Conservation (phyloP, 1,140 invertebrate species). For the Drosophila kohkoa region DNA sequence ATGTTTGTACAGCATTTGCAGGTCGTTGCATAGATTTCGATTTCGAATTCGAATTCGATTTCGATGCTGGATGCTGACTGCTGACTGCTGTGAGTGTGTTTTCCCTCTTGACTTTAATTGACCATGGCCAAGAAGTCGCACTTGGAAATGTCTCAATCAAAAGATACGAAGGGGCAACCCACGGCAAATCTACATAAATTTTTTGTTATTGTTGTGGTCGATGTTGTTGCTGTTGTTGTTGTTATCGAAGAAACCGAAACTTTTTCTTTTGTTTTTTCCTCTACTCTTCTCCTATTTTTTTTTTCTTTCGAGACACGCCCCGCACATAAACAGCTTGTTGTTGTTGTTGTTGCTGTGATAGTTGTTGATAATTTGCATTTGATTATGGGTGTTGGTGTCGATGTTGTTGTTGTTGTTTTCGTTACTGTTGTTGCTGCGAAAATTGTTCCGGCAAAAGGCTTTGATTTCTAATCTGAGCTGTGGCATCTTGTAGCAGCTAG, state of each 20-base stretch:
- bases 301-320: slow-evolving; percentile 59
- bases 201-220: slow-evolving; percentile 30
- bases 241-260: slow-evolving; percentile 60
- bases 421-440: slow-evolving; percentile 59
- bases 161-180: slow-evolving; percentile 51
- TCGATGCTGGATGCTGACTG: background rate
- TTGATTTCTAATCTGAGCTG: slow-evolving; percentile 69
- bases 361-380: slow-evolving; percentile 79
- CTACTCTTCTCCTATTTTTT: slow-evolving; percentile 5
- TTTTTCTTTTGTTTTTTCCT: slow-evolving; percentile 66
- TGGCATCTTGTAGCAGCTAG: slow-evolving; percentile 68
- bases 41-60: too few species aligned
- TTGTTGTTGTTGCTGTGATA: slow-evolving; percentile 43
- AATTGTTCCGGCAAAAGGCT: slow-evolving; percentile 76
- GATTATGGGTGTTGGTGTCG: slow-evolving; percentile 61
- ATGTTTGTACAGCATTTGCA: background rate
- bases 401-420: slow-evolving; percentile 30
- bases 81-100: slow-evolving; percentile 14
- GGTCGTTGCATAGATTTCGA: background rate
- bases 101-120: slow-evolving; percentile 65
- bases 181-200: slow-evolving; percentile 78
- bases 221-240: slow-evolving; percentile 34
- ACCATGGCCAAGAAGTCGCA: slow-evolving; percentile 79
- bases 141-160: slow-evolving; percentile 79
- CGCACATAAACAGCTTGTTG: slow-evolving; percentile 32